Base-by-base conservation (phyloP, 2,113 vertebrate species). In the Hyperopisus bebe region DNA sequence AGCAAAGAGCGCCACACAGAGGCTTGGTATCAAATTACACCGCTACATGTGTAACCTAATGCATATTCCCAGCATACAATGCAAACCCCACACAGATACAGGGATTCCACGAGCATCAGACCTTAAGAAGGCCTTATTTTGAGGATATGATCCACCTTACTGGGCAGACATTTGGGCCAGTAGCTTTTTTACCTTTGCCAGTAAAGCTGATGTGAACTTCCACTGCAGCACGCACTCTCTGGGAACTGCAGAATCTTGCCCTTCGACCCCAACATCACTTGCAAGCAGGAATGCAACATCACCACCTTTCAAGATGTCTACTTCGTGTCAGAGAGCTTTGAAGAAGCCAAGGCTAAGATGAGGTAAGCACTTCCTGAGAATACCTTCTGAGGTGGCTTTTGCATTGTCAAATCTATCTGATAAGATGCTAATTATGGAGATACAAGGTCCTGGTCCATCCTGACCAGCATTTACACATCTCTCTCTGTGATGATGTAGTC, bases 221-320 rank as follows among this genome's bases (percentile, higher is more conserved):
- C 48, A 31, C 27, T 87, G 10, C 91, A 97, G 97, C 96, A 98
- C 55, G 95, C 95, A 0, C 94, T 98, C 87, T 97, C 97, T 24
- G 97, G 94, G 87, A 93, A 93, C 3, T 95, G 95, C 92, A 96
- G 95, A 90, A 94, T 98, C 87, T 95, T 97, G 91, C 93, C 96
- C 58, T 98, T 98, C 91, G 97, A 98, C 89, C 97, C 97, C 42
- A 96, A 95, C 88, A 91, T 95, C 90, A 96, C 97, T 89, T 96
- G 96, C 94, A 97, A 95, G 82, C 96, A 97, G 91, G 96, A 98
- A 91, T 97, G 97, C 90, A 95, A 97, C 92, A 98, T 98, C 87
- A 98, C 97, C 89, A 96, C 96, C 88, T 98, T 97, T 92, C 97
- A 98, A 91, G 97, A 97, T 55, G 95, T 97, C 89, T 98, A 97